These are phyloP conservation scores for Phalacrocorax carbo DNA, from an alignment of 2,113 vertebrate species.

Conservation along the genomic window DNA sequence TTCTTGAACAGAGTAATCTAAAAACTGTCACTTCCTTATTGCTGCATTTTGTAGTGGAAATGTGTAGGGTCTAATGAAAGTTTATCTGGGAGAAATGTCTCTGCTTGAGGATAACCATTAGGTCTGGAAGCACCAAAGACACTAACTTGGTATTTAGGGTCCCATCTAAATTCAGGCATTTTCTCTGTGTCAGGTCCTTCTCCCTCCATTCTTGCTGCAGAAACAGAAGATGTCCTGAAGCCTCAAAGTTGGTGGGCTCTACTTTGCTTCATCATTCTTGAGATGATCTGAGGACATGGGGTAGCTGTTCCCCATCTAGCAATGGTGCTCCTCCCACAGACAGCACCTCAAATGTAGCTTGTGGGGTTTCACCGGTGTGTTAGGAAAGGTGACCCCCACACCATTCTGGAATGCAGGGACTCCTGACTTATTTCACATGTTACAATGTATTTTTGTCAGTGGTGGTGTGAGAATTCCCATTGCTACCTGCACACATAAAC, in stretches of 20 bases:
- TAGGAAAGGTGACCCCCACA: background rate
- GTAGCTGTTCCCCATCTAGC: background rate
- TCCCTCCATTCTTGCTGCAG: background rate
- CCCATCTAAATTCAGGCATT: background rate
- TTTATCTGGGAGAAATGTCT: background rate
- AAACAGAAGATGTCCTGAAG: background rate
- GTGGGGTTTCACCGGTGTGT: background rate
- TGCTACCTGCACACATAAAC: background rate
- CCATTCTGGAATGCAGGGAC: background rate
- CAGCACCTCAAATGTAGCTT: background rate
- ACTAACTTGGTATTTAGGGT: background rate
- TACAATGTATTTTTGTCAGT: background rate
- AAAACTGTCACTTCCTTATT: background rate
- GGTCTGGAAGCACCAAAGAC: background rate
- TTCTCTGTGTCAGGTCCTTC: background rate
- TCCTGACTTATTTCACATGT: background rate
- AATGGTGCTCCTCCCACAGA: background rate
- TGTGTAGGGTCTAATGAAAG: background rate
- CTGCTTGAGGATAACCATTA: background rate
- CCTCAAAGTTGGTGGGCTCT: background rate
- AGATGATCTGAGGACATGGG: background rate
- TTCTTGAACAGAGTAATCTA: background rate
- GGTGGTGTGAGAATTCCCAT: background rate
- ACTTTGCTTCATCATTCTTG: background rate
- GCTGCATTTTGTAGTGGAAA: background rate